Conservation (phyloP, 2,797 vertebrate species). For the Malacoraja senta region DNA sequence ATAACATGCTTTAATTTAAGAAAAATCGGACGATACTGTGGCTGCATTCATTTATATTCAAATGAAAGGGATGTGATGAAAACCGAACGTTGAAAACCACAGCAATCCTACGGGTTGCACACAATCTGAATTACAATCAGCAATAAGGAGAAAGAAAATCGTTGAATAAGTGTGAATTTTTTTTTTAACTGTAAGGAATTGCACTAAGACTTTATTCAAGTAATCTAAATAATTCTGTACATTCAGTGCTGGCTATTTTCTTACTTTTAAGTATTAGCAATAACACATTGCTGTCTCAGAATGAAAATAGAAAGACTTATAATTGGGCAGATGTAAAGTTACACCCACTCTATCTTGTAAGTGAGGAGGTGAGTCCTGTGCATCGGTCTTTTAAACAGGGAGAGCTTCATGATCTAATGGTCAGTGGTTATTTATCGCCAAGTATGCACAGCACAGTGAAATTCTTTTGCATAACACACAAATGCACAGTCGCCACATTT, state of each 20-base stretch:
- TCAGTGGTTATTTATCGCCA: too few relatives aligned
- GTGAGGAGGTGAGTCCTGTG: slow-evolving; percentile 50
- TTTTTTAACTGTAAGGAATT: not conserved
- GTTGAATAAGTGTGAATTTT: not conserved
- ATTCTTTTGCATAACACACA: too few relatives aligned
- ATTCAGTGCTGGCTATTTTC: not conserved
- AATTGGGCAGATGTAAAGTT: slow-evolving; percentile 44
- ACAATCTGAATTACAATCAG: slow-evolving; percentile 16
- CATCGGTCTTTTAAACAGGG: slow-evolving; percentile 54
- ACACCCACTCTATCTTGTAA: slow-evolving; percentile 54
- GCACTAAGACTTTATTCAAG: not conserved
- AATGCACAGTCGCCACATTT: too few relatives aligned
- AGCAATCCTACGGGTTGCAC: slow-evolving; percentile 9
- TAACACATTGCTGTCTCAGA: not conserved
- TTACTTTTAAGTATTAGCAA: not conserved
- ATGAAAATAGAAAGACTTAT: not conserved
- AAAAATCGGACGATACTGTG: not conserved
- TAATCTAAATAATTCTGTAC: not conserved
- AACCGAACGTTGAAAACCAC: not conserved
- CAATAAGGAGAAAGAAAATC: slow-evolving; percentile 8
- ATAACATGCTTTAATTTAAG: not conserved
- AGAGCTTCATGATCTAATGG: slow-evolving; percentile 46
- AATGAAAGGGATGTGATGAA: not conserved
- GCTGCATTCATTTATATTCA: not conserved
- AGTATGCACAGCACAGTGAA: too few relatives aligned